Evolutionary conservation across 2,797 vertebrate genomes (phyloP), one percentile per base, ranked within the genome.

Genomic region (Propithecus perrieri): DNA sequence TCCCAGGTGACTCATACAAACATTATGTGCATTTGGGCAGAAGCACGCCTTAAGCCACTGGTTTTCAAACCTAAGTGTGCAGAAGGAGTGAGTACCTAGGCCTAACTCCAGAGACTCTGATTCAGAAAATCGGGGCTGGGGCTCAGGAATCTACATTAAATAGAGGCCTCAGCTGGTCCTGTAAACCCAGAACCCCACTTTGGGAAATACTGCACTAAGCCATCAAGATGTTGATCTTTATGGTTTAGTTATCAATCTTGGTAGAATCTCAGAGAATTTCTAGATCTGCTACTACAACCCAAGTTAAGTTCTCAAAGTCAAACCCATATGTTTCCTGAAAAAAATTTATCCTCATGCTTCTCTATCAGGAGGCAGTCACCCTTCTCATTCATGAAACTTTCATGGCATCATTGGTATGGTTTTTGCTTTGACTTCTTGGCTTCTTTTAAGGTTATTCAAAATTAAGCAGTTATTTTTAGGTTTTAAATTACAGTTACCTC

Each of bases 171-270:
- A 30, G 20, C 8, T 88, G 50, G 59, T 38, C 41, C 53, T 57
- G 0, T 41, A 57, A 38, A 53, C 14, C 38, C 69, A 41, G 28
- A 67, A 85, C n/a, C 41, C 80, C 35, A 63, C 61, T 85, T 75
- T 91, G 57, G 90, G 76, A 89, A 96, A 94, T n/a, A 14, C 38
- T 46, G 13, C 17, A 94, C 17, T 74, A 69, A 85, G 41, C 63
- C 24, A n/a, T 85, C 38, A 90, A 72, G 69, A 83, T 55, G 9
- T 75, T 53, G 20, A n/a, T 67, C 91, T 89, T 30, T 30, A 10
- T 38, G 33, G 35, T 76, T 71, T 94, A 78, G 20, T 67, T 91
- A 85, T 35, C 75, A 94, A 87, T 94, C 78, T 94, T 93, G 67
- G 63, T 59, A 79, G 89, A 85, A 72, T 87, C 50, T 80, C 14